These are phyloP conservation scores for Caenorhabditis sp. DNA, from an alignment of 2,888 invertebrate species.

Conservation along the genomic window DNA sequence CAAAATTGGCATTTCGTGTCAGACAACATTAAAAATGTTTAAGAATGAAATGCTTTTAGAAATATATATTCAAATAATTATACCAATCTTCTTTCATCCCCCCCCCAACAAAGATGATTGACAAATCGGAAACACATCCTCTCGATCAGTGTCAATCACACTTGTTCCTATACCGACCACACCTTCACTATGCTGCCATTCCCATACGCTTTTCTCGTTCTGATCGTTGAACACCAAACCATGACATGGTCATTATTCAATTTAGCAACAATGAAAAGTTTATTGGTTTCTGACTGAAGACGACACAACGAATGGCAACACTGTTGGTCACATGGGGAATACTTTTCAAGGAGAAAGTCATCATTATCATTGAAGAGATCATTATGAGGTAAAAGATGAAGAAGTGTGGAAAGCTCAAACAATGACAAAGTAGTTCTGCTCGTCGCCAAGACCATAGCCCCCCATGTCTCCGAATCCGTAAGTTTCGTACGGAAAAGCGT, in stretches of 20 bases:
- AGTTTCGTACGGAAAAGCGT: conserved; percentile 59
- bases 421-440: conserved; percentile 65
- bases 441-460: conserved; percentile 60
- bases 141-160: conserved; percentile 42
- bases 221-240: conserved; percentile 36
- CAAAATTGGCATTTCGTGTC: too few species aligned
- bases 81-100: too few species aligned
- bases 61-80: too few species aligned
- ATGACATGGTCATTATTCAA: not conserved
- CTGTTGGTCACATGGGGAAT: not conserved
- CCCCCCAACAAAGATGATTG: conserved; percentile 11
- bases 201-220: conserved; percentile 15
- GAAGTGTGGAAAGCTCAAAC: conserved; percentile 42
- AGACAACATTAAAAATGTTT: too few species aligned
- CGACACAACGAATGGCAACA: conserved; percentile 35
- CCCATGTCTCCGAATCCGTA: conserved; percentile 58
- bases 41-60: too few species aligned
- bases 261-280: conserved; percentile 54
- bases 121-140: conserved; percentile 40
- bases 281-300: conserved; percentile 53
- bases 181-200: conserved; percentile 28
- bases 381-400: conserved; percentile 5
- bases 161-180: conserved; percentile 42
- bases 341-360: conserved; percentile 10
- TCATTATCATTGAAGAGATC: conserved; percentile 29